Evolutionary conservation across 2,113 vertebrate species (phyloP).

Genomic region (Leptodactylus fuscus): DNA sequence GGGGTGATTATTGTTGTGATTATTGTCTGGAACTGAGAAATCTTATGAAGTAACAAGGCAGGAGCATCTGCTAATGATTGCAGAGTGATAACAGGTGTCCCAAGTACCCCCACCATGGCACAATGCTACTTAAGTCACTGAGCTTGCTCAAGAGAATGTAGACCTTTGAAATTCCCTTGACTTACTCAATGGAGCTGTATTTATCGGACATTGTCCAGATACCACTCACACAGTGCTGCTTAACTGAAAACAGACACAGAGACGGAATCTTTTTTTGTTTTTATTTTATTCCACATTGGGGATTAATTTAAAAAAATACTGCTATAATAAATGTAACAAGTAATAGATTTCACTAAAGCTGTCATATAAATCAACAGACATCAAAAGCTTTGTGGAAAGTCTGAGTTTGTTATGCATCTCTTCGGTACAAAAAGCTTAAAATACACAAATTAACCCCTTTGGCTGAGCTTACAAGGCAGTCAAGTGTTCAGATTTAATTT

Average conservation of each 20-base stretch:
- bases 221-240: not conserved
- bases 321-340: constrained; percentile 43
- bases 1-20: not conserved
- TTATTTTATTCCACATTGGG: constrained; percentile 48
- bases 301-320: constrained; percentile 42
- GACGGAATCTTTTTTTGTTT: not conserved
- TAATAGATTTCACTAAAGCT: constrained; percentile 37
- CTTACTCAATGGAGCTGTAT: not conserved
- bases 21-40: not conserved
- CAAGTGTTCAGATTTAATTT: no score
- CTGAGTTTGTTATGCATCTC: constrained; percentile 1
- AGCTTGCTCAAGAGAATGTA: not conserved
- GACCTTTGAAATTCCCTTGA: not conserved
- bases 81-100: constrained; percentile 5
- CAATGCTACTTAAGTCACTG: not conserved
- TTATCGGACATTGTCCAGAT: constrained; percentile 18
- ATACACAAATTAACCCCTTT: not conserved
- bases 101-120: not conserved
- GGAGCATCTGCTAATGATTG: not conserved
- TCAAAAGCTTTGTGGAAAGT: constrained; percentile 31
- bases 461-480: no score
- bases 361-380: constrained; percentile 38
- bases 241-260: constrained; percentile 39
- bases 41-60: not conserved
- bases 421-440: not conserved